A percentile compares a stretch with the other conserved stretches of the same genome.
Conservation (phyloP, 2,113 vertebrate species). For the Vulpes vulpes region DNA sequence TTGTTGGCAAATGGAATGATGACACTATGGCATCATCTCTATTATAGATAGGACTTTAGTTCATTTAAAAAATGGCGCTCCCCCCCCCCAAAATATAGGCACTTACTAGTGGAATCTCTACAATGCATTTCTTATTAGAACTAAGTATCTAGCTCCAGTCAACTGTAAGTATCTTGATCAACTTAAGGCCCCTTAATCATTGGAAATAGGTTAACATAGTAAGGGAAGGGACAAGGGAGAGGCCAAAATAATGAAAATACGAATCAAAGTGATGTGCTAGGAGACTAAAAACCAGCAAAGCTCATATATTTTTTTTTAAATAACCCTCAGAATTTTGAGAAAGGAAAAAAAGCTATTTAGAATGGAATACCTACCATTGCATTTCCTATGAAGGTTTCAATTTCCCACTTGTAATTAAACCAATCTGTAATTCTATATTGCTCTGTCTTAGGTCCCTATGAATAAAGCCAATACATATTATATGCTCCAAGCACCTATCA, state of each 20-base stretch:
- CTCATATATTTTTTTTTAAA: neutral
- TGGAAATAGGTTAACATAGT: neutral
- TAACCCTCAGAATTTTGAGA: conserved; percentile 5
- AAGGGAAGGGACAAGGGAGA: neutral
- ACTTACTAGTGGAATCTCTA: neutral
- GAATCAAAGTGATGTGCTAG: neutral
- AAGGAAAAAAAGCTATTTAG: conserved; percentile 1
- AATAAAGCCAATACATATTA: neutral
- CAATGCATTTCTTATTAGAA: neutral
- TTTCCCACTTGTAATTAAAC: neutral
- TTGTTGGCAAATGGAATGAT: neutral
- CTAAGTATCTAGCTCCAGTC: neutral
- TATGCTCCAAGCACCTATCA: neutral
- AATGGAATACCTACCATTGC: neutral
- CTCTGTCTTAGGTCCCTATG: neutral
- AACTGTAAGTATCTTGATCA: neutral
- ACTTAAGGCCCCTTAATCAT: neutral
- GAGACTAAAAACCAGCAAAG: neutral
- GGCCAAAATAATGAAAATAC: neutral
- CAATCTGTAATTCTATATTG: neutral
- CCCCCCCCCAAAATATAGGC: neutral
- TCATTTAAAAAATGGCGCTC: neutral
- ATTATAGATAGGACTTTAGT: neutral
- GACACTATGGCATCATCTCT: neutral
- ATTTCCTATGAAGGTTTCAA: neutral